Evolutionary conservation across 2,797 vertebrate genomes (phyloP).

Genomic region (Cossypha heuglini): DNA sequence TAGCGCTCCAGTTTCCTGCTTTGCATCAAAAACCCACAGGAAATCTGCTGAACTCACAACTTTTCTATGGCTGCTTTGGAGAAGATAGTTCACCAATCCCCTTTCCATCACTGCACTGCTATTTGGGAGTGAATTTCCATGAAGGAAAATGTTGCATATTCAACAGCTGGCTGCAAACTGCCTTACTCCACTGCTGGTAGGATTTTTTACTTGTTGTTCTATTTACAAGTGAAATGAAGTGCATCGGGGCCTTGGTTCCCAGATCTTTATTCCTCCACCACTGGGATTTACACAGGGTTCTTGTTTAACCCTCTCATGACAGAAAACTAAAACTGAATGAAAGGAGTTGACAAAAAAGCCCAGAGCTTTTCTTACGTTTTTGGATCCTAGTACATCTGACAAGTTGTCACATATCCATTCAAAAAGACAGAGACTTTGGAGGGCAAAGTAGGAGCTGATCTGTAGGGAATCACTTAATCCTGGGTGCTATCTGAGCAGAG

Average conservation of each 20-base stretch:
- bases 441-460: neutral
- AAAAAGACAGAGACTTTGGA: neutral
- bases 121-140: neutral
- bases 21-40: neutral
- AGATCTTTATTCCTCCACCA: neutral
- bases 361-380: neutral
- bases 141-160: neutral
- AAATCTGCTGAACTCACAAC: neutral
- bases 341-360: neutral
- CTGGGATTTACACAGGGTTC: neutral
- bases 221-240: neutral
- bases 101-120: neutral
- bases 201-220: neutral
- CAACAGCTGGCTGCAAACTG: neutral
- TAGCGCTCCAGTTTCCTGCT: neutral
- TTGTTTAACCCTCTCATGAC: neutral
- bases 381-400: neutral
- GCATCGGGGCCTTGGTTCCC: neutral
- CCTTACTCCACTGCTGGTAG: neutral
- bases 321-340: neutral
- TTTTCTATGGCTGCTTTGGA: neutral
- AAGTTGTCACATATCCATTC: neutral
- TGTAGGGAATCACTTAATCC: neutral
- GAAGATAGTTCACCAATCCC: neutral
- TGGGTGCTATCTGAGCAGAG: neutral